Evolutionary conservation across 2,797 vertebrate genomes (phyloP).

Genomic region (Ispidina picta): DNA sequence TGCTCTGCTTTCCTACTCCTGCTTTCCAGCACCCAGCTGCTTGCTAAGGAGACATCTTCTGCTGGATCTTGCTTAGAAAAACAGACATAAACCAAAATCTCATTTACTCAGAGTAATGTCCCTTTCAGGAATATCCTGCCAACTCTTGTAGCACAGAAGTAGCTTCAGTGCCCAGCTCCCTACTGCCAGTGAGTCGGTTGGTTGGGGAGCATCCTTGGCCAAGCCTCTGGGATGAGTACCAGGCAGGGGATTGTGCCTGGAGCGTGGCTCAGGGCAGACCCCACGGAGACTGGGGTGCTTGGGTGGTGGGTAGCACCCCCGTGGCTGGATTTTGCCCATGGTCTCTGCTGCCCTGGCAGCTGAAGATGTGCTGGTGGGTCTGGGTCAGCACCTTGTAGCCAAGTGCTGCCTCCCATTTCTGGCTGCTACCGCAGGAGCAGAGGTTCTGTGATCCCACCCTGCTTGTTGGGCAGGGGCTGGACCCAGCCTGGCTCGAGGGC

Average conservation of each 20-base stretch:
- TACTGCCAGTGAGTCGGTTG: not conserved
- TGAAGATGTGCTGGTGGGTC: not conserved
- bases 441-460: not conserved
- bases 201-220: not conserved
- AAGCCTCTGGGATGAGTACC: not conserved
- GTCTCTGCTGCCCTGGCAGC: rapidly evolving
- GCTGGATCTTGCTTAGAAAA: not conserved
- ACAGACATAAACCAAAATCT: too few species aligned
- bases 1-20: not conserved
- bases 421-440: not conserved
- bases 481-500: not conserved
- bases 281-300: not conserved
- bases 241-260: not conserved
- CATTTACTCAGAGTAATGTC: not conserved
- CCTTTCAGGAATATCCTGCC: not conserved
- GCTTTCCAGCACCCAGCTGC: not conserved
- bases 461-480: not conserved
- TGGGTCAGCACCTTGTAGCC: not conserved
- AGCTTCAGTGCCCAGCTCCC: not conserved
- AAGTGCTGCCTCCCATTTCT: not conserved
- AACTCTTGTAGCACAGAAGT: not conserved
- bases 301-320: rapidly evolving
- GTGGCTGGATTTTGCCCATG: not conserved
- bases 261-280: not conserved
- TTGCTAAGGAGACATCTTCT: not conserved